Conservation (phyloP, 2,797 vertebrate species). For the Gymnoscopelus microlampas region DNA sequence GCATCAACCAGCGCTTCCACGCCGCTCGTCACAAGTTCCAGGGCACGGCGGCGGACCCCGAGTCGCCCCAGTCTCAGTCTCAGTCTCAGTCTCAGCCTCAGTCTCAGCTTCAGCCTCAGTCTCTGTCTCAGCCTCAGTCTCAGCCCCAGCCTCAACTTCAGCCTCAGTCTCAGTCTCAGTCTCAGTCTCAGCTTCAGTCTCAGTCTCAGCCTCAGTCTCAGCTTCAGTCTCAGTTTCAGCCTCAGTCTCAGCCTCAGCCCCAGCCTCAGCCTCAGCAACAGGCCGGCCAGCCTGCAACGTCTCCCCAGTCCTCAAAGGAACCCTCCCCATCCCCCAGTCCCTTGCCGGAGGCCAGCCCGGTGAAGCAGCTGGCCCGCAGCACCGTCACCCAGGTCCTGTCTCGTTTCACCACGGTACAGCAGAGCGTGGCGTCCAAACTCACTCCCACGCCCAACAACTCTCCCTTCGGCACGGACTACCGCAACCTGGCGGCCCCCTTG, state of each 20-base stretch:
- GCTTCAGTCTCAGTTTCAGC: conserved; percentile 41
- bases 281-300: conserved; percentile 73
- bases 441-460: conserved; percentile 85
- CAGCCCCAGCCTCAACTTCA: too few relatives aligned
- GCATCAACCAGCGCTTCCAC: conserved; percentile 96
- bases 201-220: conserved; percentile 72
- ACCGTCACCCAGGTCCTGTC: conserved; percentile 95
- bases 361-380: conserved; percentile 93
- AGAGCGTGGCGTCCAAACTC: conserved; percentile 78
- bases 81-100: too few relatives aligned
- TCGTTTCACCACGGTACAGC: conserved; percentile 88
- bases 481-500: conserved; percentile 79
- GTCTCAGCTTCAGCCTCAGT: too few relatives aligned
- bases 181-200: conserved; percentile 61
- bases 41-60: conserved; percentile 84
- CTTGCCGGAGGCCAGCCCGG: conserved; percentile 81
- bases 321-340: conserved; percentile 57
- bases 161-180: too few relatives aligned
- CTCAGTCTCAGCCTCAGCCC: conserved; percentile 30
- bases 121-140: too few relatives aligned
- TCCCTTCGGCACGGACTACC: conserved; percentile 85
- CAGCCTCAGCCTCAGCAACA: too few relatives aligned
- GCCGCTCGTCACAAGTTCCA: conserved; percentile 96
- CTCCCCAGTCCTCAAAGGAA: conserved; percentile 67
- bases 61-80: conserved; percentile 75